Base-by-base conservation (phyloP, 2,797 vertebrate genomes). In the Yasuhikotakia modesta region DNA sequence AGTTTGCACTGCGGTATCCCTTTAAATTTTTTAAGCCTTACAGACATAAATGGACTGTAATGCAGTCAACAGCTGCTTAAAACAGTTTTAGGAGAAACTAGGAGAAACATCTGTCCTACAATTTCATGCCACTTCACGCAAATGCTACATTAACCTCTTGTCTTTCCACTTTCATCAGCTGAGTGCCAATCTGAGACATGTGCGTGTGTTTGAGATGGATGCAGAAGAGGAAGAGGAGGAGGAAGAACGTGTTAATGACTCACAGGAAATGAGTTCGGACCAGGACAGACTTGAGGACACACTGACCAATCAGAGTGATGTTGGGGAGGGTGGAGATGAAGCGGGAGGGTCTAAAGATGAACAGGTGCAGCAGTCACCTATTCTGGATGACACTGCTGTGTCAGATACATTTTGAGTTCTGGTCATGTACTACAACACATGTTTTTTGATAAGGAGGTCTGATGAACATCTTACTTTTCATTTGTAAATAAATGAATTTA, bases 161-260 rank as follows among this genome's bases (percentile, higher is more conserved):
- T 24, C 7, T 81, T 22, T 68, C 30, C 14, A n/a, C 17, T 66
- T 39, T 66, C n/a, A 74, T 0, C 85, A 99, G 98, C 90, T 99
- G 35, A 99, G 97, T 82, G 93, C 94, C 10, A 99, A 99, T 85
- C 92, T 99, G 60, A 94, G 96, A 70, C 97, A 99, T 0, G 92
- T 99, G 48, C 92, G 98, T 48, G 96, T 98, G 45, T 99, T 97
- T 88, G 98, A 99, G 89, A 99, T 99, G 98, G 98, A 99, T 52
- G 96, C 97, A 46, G 76, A 78, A 2, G 97, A 99, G 83, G 98
- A 99, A 46, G 98, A 99, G n/a, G 95, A 95, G 80, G 97, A 99
- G 58, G 95, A 93, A 0, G 95, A 97, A 21, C 94, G 95, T 76
- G 93, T 91, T 1, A 96, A 92, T 5, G 96, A 96, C 0, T 92